phyloP scores from a whole-genome alignment of 2,888 invertebrate genomes.

The Cancer borealis region DNA sequence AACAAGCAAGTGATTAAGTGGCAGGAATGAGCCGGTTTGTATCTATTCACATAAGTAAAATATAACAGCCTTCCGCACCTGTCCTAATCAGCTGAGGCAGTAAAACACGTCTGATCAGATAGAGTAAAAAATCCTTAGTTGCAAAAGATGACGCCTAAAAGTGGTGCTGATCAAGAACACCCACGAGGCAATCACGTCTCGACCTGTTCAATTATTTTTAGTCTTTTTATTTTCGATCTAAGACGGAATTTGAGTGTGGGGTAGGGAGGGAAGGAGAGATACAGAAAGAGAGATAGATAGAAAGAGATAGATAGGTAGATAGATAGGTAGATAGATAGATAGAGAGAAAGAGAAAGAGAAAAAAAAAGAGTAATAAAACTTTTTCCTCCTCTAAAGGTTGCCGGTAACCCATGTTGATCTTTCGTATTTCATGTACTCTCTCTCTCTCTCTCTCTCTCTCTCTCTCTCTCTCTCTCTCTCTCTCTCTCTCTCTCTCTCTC shows the following conservation, averaged over 20 bases:
- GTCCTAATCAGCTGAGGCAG: background rate
- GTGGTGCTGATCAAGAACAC: conserved; percentile 2
- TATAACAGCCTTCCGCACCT: background rate
- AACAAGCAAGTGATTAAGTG: background rate
- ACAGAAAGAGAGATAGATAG: background rate
- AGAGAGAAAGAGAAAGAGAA: background rate
- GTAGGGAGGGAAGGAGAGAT: background rate
- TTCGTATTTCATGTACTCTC: too few relatives aligned
- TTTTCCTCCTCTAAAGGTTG: background rate
- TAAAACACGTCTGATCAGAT: background rate
- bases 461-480: background rate
- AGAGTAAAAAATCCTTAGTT: background rate
- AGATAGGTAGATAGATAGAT: background rate
- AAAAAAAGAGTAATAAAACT: background rate
- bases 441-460: too few relatives aligned
- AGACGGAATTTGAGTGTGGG: too few relatives aligned
- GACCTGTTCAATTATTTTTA: background rate
- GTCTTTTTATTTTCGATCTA: too few relatives aligned
- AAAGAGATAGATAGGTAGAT: background rate
- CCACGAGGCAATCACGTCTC: background rate
- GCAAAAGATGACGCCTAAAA: background rate
- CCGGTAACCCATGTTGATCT: too few relatives aligned
- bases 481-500: conserved; percentile 1
- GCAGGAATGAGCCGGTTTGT: background rate
- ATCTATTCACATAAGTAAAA: background rate